Evolutionary conservation across 2,113 vertebrate species (phyloP).

Genomic region (Mystacornis crossleyi): DNA sequence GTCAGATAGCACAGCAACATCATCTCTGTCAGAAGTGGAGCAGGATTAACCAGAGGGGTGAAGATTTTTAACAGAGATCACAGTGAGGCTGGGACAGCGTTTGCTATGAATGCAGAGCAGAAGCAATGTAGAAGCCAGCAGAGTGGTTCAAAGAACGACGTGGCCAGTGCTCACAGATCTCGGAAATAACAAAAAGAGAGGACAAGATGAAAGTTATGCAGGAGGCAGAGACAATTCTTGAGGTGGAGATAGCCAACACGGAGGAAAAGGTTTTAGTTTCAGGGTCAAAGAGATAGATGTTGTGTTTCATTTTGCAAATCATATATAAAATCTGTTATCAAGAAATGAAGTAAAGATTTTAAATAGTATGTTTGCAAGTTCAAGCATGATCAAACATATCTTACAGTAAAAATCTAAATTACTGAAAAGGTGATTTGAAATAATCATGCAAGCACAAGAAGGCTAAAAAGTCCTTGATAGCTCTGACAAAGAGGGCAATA

Average conservation of each 20-base stretch:
- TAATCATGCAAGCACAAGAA: not conserved
- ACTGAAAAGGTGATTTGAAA: slow-evolving; percentile 1
- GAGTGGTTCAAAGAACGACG: not conserved
- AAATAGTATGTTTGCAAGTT: not conserved
- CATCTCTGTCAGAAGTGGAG: not conserved
- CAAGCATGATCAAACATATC: not conserved
- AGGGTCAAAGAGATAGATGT: not conserved
- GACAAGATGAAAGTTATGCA: not conserved
- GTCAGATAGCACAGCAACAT: not conserved
- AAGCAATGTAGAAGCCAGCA: not conserved
- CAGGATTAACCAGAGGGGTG: not conserved
- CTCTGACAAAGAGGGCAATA: not conserved
- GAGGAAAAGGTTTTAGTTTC: not conserved
- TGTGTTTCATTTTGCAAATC: not conserved
- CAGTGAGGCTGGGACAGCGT: rapidly evolving
- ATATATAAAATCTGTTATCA: not conserved
- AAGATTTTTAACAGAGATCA: not conserved
- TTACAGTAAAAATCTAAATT: not conserved
- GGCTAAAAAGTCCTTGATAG: not conserved
- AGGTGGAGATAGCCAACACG: rapidly evolving
- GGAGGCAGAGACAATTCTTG: not conserved
- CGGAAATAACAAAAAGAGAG: not conserved
- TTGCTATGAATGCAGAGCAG: not conserved
- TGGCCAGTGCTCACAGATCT: not conserved
- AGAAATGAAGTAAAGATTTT: not conserved